Conservation (phyloP, 1,140 invertebrate species). For the Aleiodes sp. region DNA sequence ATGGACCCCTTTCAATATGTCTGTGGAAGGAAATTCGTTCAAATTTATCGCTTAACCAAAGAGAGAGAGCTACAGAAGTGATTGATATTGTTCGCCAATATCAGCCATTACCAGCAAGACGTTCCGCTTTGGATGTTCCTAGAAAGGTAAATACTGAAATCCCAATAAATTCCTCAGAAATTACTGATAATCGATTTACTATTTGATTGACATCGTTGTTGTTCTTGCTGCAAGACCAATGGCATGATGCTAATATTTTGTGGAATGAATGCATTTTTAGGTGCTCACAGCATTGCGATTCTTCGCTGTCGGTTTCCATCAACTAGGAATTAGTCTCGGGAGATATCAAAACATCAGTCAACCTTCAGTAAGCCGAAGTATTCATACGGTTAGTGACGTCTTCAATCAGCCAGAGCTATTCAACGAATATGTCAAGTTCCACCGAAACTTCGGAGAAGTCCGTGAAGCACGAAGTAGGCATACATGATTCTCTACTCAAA, state of each 20-base stretch:
- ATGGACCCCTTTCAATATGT: no score
- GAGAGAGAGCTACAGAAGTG: not conserved
- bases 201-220: no score
- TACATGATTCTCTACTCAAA: no score
- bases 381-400: slow-evolving; percentile 22
- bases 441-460: slow-evolving; percentile 18
- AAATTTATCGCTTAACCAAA: not conserved
- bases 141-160: not conserved
- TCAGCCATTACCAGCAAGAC: not conserved
- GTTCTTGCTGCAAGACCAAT: no score
- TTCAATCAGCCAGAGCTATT: slow-evolving; percentile 26
- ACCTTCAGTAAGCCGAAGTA: slow-evolving; percentile 28
- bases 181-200: not conserved
- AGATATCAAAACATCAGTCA: slow-evolving; percentile 27
- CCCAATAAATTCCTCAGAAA: not conserved
- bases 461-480: slow-evolving; percentile 28
- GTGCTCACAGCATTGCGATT: slow-evolving; percentile 31
- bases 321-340: slow-evolving; percentile 22
- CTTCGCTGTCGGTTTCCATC: slow-evolving; percentile 30
- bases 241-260: not conserved
- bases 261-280: slow-evolving; percentile 13
- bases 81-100: not conserved
- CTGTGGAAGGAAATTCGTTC: no score
- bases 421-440: slow-evolving; percentile 27
- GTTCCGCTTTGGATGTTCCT: not conserved